Evolutionary conservation across 1,140 invertebrate species (phyloP), one percentile per base, ranked within the genome.

Genomic region (Carcinoscorpius rotundicauda): DNA sequence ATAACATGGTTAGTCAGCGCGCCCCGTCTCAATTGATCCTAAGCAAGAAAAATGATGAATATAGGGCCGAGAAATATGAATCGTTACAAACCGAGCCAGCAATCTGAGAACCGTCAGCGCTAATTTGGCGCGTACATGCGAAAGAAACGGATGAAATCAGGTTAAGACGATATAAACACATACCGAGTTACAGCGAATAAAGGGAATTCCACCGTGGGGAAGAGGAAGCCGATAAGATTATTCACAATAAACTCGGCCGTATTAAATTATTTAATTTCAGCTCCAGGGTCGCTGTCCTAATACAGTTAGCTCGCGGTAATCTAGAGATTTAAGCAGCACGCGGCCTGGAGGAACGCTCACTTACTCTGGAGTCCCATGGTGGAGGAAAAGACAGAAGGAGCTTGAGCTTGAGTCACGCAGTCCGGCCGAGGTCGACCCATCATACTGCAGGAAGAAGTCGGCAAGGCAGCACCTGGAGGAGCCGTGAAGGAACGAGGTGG

Each of bases 361-460:
- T 29, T 29, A 29, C 29, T 29, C 29, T 29, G 29, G 29, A 29
- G 29, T 29, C 29, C 29, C 29, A 29, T 29, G 29, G 29, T 29
- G 29, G 29, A 29, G 29, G 29, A 29, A 29, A 29, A 29, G 29
- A 29, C 29, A 29, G 29, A 29, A 29, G 29, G 29, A 29, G 29
- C 29, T 29, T 29, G 29, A 29, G 29, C 29, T 29, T 29, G 29
- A 29, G 29, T 29, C 29, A 29, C 29, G 29, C 29, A 29, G 29
- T 29, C 29, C 29, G 29, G 29, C 29, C 29, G 29, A 48, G 58
- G 63, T 10, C 63, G 52, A 49, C 58, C 52, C 63, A 64, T 64
- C 51, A 64, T 60, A 52, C 63, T 58, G 58, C 63, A 64, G 57
- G 62, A 55, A n/a, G 62, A 49, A 58, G 63, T 60, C 63, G 63